Evolutionary conservation across 2,113 vertebrate species (phyloP).

Genomic region (Pantherophis guttatus): DNA sequence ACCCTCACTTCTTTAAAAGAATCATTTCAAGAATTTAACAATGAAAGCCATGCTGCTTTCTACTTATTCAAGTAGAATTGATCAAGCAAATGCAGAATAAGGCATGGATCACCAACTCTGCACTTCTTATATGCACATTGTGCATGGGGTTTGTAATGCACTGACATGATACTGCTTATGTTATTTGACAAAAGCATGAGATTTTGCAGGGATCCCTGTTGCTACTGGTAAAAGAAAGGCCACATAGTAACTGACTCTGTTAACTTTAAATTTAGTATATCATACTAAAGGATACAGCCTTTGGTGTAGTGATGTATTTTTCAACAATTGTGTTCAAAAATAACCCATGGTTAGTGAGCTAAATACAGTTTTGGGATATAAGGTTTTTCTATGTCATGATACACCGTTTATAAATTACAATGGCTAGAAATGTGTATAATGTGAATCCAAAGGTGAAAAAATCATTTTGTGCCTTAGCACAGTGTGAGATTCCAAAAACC

Average conservation of each 20-base stretch:
- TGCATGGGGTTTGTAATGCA: not conserved
- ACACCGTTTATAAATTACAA: not conserved
- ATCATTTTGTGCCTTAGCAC: not conserved
- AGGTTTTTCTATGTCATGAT: not conserved
- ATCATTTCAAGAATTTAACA: not conserved
- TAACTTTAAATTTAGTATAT: not conserved
- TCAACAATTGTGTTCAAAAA: not conserved
- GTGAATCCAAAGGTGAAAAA: not conserved
- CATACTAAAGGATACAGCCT: not conserved
- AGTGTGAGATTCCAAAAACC: not conserved
- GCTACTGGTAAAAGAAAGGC: not conserved
- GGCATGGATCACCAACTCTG: not conserved
- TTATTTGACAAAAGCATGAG: not conserved
- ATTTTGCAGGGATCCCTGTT: not conserved
- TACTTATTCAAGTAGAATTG: not conserved
- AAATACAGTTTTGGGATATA: not conserved
- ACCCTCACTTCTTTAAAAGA: not conserved
- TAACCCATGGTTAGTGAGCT: not conserved
- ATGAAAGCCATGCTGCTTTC: not conserved
- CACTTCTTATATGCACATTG: not conserved
- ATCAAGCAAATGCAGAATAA: not conserved
- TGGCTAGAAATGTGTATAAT: not conserved
- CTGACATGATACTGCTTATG: not conserved
- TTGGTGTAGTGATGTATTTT: not conserved
- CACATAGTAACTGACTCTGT: not conserved